phyloP scores from a whole-genome alignment of 2,888 invertebrate species.

The Girardia tigrina region DNA sequence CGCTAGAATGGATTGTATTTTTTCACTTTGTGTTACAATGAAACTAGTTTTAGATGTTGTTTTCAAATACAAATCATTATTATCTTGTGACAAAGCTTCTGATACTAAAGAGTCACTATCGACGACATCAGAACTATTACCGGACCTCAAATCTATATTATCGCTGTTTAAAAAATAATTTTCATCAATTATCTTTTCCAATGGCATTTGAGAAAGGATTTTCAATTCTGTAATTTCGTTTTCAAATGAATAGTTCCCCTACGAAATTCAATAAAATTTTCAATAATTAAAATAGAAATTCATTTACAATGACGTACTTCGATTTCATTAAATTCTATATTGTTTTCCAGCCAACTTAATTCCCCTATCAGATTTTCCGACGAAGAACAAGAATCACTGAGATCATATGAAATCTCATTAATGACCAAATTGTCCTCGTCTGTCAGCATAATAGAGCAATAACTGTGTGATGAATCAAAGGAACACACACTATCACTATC shows the following conservation, averaged over 20 bases:
- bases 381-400: not conserved
- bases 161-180: not conserved
- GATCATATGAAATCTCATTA: not conserved
- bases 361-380: not conserved
- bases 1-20: not conserved
- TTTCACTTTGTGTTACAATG: not conserved
- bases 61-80: not conserved
- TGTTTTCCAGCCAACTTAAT: not conserved
- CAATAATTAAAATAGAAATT: not conserved
- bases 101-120: not conserved
- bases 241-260: not conserved
- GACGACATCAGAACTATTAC: not conserved
- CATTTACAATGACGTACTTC: not conserved
- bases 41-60: not conserved
- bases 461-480: not conserved
- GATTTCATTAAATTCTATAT: not conserved
- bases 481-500: not conserved
- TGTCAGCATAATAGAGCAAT: not conserved
- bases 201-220: not conserved
- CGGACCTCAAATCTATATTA: not conserved
- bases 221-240: not conserved
- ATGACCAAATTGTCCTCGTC: not conserved
- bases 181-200: constrained; percentile 15
- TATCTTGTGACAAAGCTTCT: not conserved
- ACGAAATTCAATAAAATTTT: not conserved